A percentile compares a stretch with the other conserved stretches of the same genome.
Evolutionary conservation across 2,797 vertebrate genomes (phyloP).

Genomic region (Epinephelus coioides): DNA sequence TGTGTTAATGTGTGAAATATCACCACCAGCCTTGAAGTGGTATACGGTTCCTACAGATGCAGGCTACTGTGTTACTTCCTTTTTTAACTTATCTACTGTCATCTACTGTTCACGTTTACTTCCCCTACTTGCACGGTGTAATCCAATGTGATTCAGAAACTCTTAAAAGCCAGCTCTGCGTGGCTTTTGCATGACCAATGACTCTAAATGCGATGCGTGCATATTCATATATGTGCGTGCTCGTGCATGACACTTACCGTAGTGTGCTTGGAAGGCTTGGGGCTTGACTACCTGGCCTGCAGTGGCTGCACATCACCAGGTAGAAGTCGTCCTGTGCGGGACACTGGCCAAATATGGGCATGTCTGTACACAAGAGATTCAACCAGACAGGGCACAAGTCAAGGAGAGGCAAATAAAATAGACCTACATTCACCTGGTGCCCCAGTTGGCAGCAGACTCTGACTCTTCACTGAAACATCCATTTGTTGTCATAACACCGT

Average conservation of each 20-base stretch:
- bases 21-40: constrained; percentile 18
- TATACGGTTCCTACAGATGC: constrained; percentile 11
- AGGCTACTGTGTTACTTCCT: constrained; percentile 1
- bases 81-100: constrained; percentile 7
- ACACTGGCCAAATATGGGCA: constrained; percentile 99
- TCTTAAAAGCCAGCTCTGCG: background rate
- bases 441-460: constrained; percentile 16
- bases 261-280: constrained; percentile 99
- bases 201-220: background rate
- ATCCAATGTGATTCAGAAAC: constrained; percentile 2
- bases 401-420: constrained; percentile 45
- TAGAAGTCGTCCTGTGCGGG: constrained; percentile 99
- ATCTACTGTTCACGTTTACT: background rate
- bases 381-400: constrained; percentile 47
- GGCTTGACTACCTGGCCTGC: constrained; percentile 99
- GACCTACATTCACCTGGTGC: constrained; percentile 26
- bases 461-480: constrained; percentile 18
- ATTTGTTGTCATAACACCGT: constrained; percentile 23
- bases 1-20: constrained; percentile 44
- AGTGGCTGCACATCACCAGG: constrained; percentile 99
- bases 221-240: constrained; percentile 22
- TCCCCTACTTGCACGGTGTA: background rate
- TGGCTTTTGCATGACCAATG: background rate
- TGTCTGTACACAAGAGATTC: constrained; percentile 87
- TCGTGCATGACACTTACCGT: constrained; percentile 90